These are phyloP conservation scores for Tipula helvola DNA, from an alignment of 2,888 invertebrate species.

Conservation along the genomic window DNA sequence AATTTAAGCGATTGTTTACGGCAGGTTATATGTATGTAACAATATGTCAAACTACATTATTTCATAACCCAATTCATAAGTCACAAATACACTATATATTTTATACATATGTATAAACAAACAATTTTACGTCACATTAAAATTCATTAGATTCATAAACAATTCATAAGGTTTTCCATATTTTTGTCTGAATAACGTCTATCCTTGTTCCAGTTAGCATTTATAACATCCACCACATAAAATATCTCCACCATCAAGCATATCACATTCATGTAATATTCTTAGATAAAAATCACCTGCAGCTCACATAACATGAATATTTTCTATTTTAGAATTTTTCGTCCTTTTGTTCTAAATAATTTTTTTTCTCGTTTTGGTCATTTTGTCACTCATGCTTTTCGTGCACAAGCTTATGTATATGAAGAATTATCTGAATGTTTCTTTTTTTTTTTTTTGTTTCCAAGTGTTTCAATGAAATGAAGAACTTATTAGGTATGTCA, in stretches of 20 bases:
- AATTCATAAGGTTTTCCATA: no score
- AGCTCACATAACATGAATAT: neutral
- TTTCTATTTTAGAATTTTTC: neutral
- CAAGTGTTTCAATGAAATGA: neutral
- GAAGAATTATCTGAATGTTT: no score
- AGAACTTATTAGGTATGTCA: neutral
- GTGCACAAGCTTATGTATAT: neutral
- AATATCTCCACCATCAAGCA: neutral
- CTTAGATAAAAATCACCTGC: neutral
- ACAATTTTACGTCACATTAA: no score
- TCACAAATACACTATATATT: no score
- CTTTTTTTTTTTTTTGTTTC: no score
- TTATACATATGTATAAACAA: no score
- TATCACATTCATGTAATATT: neutral
- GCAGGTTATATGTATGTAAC: no score
- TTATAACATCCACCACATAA: neutral
- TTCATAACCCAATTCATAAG: no score
- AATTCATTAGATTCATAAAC: no score
- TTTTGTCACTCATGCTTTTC: neutral
- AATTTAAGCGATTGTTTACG: no score
- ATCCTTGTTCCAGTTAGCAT: neutral
- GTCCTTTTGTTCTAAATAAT: neutral
- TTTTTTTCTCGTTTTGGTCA: neutral
- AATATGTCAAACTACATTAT: no score
- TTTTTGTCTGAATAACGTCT: neutral